Evolutionary conservation across 37 sponge, comb jelly and placozoan genomes (phyloP).

Genomic region (Beroe forskalii): DNA sequence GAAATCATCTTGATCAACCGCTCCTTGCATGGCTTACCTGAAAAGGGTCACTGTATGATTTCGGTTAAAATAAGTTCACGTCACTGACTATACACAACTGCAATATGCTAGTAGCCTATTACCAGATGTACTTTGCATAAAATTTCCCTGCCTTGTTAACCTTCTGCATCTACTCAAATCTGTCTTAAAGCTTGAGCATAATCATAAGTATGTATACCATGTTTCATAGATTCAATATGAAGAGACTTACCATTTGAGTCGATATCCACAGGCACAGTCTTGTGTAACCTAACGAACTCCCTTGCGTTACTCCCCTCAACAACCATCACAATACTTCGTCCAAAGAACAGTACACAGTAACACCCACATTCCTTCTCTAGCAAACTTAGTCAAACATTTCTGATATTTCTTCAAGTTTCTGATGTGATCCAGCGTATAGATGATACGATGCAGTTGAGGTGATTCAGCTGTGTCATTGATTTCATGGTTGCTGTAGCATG

Average conservation of each 20-base stretch:
- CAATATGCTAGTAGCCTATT: too few relatives aligned
- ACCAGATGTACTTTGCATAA: too few relatives aligned
- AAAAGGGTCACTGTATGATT: too few relatives aligned
- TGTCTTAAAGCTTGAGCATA: too few relatives aligned
- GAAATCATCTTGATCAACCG: slow-evolving; percentile 8
- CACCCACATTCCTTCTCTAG: background rate
- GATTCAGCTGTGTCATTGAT: background rate
- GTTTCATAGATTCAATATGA: too few relatives aligned
- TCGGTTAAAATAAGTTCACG: too few relatives aligned
- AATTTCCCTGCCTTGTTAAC: too few relatives aligned
- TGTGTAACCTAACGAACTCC: slow-evolving; percentile 12
- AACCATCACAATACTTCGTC: background rate
- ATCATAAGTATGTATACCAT: too few relatives aligned
- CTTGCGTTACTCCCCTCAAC: background rate
- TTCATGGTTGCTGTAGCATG: too few relatives aligned
- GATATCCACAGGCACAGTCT: slow-evolving; percentile 1
- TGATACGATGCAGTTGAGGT: background rate
- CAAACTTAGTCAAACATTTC: slow-evolving; percentile 54
- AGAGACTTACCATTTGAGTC: slow-evolving; percentile 7
- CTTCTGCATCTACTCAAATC: too few relatives aligned
- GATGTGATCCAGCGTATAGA: slow-evolving; percentile 32
- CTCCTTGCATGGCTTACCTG: slow-evolving; percentile 37
- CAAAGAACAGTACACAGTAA: background rate
- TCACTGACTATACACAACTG: too few relatives aligned
- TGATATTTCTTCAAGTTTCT: slow-evolving; percentile 22